Conservation (phyloP, 2,797 vertebrate genomes). For the Macropodus opercularis region DNA sequence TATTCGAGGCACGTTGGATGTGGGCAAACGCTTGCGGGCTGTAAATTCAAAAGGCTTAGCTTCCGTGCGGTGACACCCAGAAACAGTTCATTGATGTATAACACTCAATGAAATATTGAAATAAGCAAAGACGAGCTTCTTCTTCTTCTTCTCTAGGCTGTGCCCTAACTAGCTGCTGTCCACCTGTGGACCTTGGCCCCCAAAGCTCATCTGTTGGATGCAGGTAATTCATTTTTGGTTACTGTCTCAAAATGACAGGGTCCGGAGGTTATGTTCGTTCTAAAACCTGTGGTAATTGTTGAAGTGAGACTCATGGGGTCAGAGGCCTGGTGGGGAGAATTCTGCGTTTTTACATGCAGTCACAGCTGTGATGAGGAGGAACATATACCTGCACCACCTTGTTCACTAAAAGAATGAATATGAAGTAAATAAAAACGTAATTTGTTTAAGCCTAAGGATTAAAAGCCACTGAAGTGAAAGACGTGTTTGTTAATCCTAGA, state of each 20-base stretch:
- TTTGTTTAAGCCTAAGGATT: not conserved
- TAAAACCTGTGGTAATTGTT: conserved; percentile 94
- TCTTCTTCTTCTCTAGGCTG: conserved; percentile 69
- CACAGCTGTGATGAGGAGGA: no score
- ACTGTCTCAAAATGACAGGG: conserved; percentile 89
- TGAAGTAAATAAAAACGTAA: no score
- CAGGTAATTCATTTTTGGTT: conserved; percentile 93
- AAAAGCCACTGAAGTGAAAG: no score
- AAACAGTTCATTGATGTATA: conserved; percentile 76
- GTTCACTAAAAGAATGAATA: no score
- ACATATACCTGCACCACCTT: no score
- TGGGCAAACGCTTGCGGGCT: conserved; percentile 47
- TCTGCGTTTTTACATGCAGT: no score
- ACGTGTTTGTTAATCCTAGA: not conserved
- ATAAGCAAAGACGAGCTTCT: conserved; percentile 57
- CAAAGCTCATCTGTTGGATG: conserved; percentile 88
- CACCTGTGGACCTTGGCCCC: conserved; percentile 76
- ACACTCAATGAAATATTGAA: conserved; percentile 74
- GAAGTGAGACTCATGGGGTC: conserved; percentile 90
- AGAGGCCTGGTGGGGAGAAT: conserved; percentile 77
- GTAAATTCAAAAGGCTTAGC: conserved; percentile 63
- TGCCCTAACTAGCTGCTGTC: conserved; percentile 78
- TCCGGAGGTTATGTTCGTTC: conserved; percentile 95
- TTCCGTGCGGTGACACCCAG: conserved; percentile 58
- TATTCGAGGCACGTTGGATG: conserved; percentile 60